phyloP scores from a whole-genome alignment of 2,797 vertebrate species.

The Sebastes alutus region DNA sequence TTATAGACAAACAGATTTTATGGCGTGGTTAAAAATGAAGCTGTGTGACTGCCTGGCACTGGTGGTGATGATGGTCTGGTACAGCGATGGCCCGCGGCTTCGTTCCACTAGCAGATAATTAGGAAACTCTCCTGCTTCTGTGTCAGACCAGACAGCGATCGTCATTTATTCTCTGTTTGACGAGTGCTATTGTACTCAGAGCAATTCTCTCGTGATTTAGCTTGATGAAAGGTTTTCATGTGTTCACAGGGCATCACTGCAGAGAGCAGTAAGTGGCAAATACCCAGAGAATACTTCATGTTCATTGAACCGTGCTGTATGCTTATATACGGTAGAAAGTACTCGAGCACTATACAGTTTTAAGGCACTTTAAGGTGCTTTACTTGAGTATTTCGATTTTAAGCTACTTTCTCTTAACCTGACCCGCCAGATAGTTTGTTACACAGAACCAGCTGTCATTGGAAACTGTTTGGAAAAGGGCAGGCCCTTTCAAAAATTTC shows the following conservation, averaged over 20 bases:
- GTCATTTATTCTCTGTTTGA: slow-evolving; percentile 1
- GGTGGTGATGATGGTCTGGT: slow-evolving; percentile 10
- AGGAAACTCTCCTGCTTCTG: slow-evolving; percentile 9
- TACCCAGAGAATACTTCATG: not conserved
- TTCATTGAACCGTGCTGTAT: not conserved
- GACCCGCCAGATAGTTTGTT: too few relatives aligned
- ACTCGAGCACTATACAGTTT: not conserved
- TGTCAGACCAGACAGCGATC: slow-evolving; percentile 6
- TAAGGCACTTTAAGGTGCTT: not conserved
- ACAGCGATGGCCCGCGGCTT: slow-evolving; percentile 30
- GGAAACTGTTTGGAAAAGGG: too few relatives aligned
- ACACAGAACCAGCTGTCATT: too few relatives aligned
- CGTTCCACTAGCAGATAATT: slow-evolving; percentile 45
- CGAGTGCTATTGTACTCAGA: not conserved
- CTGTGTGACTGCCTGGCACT: slow-evolving; percentile 26
- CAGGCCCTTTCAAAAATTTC: too few relatives aligned
- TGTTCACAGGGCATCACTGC: not conserved
- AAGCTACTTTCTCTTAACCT: not conserved
- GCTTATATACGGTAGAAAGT: not conserved
- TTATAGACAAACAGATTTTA: slow-evolving; percentile 71
- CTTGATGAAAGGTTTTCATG: not conserved
- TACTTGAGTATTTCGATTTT: not conserved
- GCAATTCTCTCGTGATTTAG: not conserved
- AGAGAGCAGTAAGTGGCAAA: not conserved
- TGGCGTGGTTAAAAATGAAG: slow-evolving; percentile 37